Evolutionary conservation across 2,797 vertebrate species (phyloP).

Genomic region (Enteromius paludinosus): DNA sequence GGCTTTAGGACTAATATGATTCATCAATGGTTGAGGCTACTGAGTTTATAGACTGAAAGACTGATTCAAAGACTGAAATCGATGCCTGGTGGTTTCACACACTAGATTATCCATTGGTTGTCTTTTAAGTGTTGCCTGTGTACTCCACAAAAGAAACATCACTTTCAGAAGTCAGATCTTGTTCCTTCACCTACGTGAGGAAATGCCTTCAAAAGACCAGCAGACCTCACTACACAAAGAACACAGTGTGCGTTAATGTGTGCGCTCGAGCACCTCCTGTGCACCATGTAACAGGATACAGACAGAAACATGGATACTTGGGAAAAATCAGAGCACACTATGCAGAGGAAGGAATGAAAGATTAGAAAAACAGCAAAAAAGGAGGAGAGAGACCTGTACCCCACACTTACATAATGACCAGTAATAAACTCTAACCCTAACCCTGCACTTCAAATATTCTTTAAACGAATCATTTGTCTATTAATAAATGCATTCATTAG

Average conservation of each 20-base stretch:
- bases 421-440: slow-evolving; percentile 16
- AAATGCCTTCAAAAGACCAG: slow-evolving; percentile 51
- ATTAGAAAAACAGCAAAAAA: slow-evolving; percentile 27
- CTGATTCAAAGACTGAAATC: background rate
- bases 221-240: slow-evolving; percentile 56
- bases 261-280: slow-evolving; percentile 33
- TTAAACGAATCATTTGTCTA: background rate
- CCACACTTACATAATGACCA: slow-evolving; percentile 6
- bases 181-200: slow-evolving; percentile 68
- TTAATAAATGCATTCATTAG: background rate
- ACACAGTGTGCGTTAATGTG: slow-evolving; percentile 47
- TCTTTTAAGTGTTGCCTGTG: slow-evolving; percentile 72
- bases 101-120: slow-evolving; percentile 70
- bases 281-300: slow-evolving; percentile 47
- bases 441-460: background rate
- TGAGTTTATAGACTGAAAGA: too few species aligned
- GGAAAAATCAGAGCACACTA: slow-evolving; percentile 35
- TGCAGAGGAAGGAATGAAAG: slow-evolving; percentile 35
- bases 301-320: slow-evolving; percentile 36
- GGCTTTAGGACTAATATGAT: slow-evolving; percentile 26
- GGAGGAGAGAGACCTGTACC: slow-evolving; percentile 7
- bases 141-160: slow-evolving; percentile 73
- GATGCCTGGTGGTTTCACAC: slow-evolving; percentile 50
- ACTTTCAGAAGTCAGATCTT: slow-evolving; percentile 78
- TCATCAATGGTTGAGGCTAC: slow-evolving; percentile 6